Base-by-base conservation (phyloP, 2,113 vertebrate species). In the Brachyhypopomus gauderio region DNA sequence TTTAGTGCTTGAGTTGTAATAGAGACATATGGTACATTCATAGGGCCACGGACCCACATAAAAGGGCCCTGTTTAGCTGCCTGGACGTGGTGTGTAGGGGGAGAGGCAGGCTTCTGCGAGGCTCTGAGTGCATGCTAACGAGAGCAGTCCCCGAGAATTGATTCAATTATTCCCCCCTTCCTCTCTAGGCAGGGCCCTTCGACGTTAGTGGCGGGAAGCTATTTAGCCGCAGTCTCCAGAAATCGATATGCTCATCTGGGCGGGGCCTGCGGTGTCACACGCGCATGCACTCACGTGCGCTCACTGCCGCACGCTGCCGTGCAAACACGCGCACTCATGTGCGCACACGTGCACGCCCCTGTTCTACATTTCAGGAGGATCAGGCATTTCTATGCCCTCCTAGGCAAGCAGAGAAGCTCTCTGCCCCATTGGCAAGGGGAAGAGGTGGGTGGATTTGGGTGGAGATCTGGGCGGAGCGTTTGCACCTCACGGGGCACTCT, bases 181-280 rank as follows among this genome's bases (percentile, higher is more conserved):
- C 78, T 83, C 69, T 83, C 80, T 41, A 85, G 81, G 72, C 80
- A 70, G 79, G 62, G 83, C 79, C 77, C 75, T 87, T 90, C 79
- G 78, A 76, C 58, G 77, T 66, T 34, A 72, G 80, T 60, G 76
- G 82, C 27, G 45, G 78, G 85, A 86, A 84, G 74, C 66, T 78
- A 71, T 86, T 82, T 81, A 74, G 75, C 85, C 60, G 64, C 79
- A 69, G 81, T 86, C 84, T 79, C 58, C 60, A 80, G 79, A 87
- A 90, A 90, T 89, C 89, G 87, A 90, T 88, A 78, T 66, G 23
- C 76, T 19, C 55, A 62, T 69, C 67, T 60, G 27, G 73, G 36
- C 70, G 27, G 27, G 9, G 71, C 63, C 73, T 63, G 75, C 59
- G 60, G 48, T 60, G 23, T 70, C 52, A 36, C 64, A 30, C 5